Conservation (phyloP, 2,888 invertebrate genomes). For the Morinoia aosen region DNA sequence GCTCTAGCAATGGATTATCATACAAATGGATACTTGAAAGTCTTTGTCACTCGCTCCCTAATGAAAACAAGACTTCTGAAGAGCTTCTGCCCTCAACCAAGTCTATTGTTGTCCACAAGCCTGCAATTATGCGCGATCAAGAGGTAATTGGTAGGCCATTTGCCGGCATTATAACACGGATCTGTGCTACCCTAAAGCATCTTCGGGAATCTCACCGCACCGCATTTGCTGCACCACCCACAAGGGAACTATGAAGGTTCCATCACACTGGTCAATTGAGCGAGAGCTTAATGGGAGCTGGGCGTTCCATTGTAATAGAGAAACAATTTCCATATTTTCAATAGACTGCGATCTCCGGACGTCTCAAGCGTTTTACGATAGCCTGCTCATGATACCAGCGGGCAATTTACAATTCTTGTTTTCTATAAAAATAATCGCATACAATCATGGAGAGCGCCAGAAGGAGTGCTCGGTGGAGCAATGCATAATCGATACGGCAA, state of each 20-base stretch:
- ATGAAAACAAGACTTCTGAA: conserved; percentile 44
- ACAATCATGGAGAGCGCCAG: neutral
- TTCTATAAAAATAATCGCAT: conserved; percentile 28
- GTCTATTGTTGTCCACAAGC: conserved; percentile 40
- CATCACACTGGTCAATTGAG: conserved; percentile 20
- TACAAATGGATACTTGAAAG: conserved; percentile 5
- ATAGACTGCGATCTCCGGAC: conserved; percentile 12
- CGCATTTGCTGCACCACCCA: conserved; percentile 29
- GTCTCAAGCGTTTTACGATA: neutral
- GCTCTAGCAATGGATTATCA: neutral
- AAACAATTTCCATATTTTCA: conserved; percentile 53
- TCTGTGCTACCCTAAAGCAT: conserved; percentile 26
- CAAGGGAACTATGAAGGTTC: neutral
- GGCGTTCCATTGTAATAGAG: conserved; percentile 37
- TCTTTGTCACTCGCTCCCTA: conserved; percentile 29
- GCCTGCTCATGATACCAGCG: neutral
- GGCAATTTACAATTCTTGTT: conserved; percentile 43
- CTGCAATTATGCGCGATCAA: conserved; percentile 39
- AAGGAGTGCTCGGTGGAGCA: neutral
- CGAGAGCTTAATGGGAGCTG: conserved; percentile 19
- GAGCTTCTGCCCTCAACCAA: neutral
- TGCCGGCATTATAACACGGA: conserved; percentile 39
- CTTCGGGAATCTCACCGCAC: neutral
- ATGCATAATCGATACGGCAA: conserved; percentile 32
- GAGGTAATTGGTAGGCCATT: conserved; percentile 42